Percentiles rank a stretch among this genome's conserved stretches.
These are phyloP conservation scores for Sebastes matsubarae DNA, from an alignment of 2,797 vertebrate genomes.

Conservation along the genomic window DNA sequence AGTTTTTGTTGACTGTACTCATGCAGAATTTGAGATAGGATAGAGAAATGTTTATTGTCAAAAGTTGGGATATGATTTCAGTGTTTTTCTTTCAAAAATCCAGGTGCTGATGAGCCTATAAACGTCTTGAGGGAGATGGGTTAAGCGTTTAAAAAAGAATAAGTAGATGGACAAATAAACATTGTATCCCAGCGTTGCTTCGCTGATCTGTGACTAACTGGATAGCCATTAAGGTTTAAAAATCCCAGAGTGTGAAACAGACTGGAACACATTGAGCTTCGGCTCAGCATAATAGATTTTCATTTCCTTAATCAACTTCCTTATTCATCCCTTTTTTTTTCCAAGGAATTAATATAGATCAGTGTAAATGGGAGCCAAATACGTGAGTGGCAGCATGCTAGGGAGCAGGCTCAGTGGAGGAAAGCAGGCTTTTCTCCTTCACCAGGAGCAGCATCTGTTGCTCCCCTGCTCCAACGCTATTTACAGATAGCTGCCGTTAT, in stretches of 20 bases:
- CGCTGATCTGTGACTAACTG: conserved; percentile 80
- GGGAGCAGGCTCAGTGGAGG: conserved; percentile 71
- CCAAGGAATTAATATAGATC: conserved; percentile 79
- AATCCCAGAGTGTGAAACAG: conserved; percentile 79
- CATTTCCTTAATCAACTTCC: conserved; percentile 83
- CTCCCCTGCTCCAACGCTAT: conserved; percentile 70
- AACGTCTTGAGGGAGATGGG: conserved; percentile 24
- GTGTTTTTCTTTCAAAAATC: conserved; percentile 11
- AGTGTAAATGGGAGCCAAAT: conserved; percentile 76
- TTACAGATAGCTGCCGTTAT: conserved; percentile 79
- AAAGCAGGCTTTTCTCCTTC: conserved; percentile 72
- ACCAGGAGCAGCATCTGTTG: conserved; percentile 77
- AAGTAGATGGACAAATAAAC: conserved; percentile 73
- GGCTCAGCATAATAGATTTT: conserved; percentile 79
- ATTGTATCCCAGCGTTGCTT: conserved; percentile 68
- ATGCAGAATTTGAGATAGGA: conserved; percentile 38
- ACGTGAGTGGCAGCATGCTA: conserved; percentile 75
- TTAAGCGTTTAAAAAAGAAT: conserved; percentile 63
- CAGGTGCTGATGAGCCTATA: conserved; percentile 7
- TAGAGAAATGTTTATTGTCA: conserved; percentile 2
- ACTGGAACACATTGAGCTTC: conserved; percentile 77
- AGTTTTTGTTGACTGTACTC: conserved; percentile 54
- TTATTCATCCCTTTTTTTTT: conserved; percentile 69
- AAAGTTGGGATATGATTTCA: neutral
- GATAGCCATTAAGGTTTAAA: conserved; percentile 80